Conservation (phyloP, 2,888 invertebrate genomes). For the Amiota communis region DNA sequence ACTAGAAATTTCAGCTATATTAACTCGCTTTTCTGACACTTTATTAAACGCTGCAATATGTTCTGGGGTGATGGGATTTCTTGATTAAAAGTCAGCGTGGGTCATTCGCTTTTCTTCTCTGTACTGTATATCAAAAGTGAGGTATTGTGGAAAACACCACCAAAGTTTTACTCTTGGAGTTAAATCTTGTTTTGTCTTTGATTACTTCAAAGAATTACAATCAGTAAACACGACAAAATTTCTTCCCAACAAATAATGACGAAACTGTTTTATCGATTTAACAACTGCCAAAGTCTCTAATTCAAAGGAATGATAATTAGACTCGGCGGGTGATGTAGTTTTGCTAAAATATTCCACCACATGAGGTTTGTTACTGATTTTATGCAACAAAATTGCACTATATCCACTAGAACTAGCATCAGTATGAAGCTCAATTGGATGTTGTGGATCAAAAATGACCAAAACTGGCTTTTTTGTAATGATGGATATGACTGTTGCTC, state of each 20-base stretch:
- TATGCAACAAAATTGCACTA: slow-evolving; percentile 34
- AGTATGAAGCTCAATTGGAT: slow-evolving; percentile 43
- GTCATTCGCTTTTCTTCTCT: slow-evolving; percentile 38
- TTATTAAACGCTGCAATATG: not conserved
- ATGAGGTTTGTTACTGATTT: too few relatives aligned
- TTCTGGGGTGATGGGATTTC: slow-evolving; percentile 28
- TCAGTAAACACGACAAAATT: slow-evolving; percentile 42
- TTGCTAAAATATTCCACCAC: slow-evolving; percentile 44
- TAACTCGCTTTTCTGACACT: slow-evolving; percentile 34
- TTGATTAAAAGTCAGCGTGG: slow-evolving; percentile 37
- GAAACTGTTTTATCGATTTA: slow-evolving; percentile 44
- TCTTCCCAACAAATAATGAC: slow-evolving; percentile 41
- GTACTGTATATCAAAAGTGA: slow-evolving; percentile 38
- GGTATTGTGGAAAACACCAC: slow-evolving; percentile 36
- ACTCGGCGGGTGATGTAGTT: slow-evolving; percentile 33
- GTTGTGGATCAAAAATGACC: slow-evolving; percentile 39
- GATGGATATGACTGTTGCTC: slow-evolving; percentile 11
- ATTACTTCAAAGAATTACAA: slow-evolving; percentile 39
- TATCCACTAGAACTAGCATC: slow-evolving; percentile 39
- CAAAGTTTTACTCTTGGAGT: slow-evolving; percentile 39
- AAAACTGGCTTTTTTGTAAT: slow-evolving; percentile 40
- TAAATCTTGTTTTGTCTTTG: slow-evolving; percentile 19
- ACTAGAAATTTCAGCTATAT: slow-evolving; percentile 33
- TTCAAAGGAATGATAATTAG: slow-evolving; percentile 42
- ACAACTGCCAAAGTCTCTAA: slow-evolving; percentile 48